Percentiles rank a stretch among this genome's conserved stretches.
Conservation (phyloP, 1,140 invertebrate species). For the Plutomurus gul region DNA sequence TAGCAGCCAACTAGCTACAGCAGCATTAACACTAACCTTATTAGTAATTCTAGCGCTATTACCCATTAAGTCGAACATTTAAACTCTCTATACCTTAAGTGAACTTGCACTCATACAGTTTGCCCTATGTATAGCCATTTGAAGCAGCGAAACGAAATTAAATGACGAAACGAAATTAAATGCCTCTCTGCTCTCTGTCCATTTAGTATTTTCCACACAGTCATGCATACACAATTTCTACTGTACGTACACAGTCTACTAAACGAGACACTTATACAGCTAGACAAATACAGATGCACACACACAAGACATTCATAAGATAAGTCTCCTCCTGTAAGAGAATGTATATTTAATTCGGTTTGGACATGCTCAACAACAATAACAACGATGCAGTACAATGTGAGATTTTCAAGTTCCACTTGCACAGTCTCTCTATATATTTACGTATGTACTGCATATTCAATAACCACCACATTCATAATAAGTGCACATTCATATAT, state of each 20-base stretch:
- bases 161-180: constrained; percentile 9
- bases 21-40: not conserved
- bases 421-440: too few relatives aligned
- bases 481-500: not conserved
- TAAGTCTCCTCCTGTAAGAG: not conserved
- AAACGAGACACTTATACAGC: too few relatives aligned
- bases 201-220: constrained; percentile 9
- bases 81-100: constrained; percentile 10
- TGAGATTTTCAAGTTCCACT: too few relatives aligned
- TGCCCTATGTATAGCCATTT: too few relatives aligned
- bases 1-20: not conserved
- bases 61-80: constrained; percentile 1
- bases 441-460: too few relatives aligned
- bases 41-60: not conserved
- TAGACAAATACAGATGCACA: too few relatives aligned
- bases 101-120: not conserved
- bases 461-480: not conserved
- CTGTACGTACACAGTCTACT: not conserved
- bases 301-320: not conserved
- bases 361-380: not conserved
- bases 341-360: not conserved
- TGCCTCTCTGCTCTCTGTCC: not conserved
- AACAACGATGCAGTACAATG: not conserved
- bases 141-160: too few relatives aligned
- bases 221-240: not conserved